Evolutionary conservation across 2,797 vertebrate genomes (phyloP).

Genomic region (Lophotriccus pileatus): DNA sequence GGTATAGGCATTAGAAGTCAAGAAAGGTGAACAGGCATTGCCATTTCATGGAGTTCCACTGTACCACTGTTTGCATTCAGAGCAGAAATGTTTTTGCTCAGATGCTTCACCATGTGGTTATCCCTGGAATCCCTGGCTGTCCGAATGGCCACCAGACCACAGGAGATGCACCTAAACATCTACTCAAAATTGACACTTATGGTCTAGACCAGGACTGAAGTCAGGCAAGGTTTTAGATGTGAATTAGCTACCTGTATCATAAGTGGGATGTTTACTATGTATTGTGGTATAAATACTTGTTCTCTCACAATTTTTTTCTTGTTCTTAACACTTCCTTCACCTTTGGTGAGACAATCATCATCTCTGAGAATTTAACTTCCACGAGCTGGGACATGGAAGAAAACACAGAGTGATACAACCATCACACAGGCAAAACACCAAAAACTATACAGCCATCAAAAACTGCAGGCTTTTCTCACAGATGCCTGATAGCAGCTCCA

Average conservation of each 20-base stretch:
- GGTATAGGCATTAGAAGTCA: neutral
- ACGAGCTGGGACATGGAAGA: neutral
- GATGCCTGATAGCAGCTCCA: neutral
- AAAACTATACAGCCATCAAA: neutral
- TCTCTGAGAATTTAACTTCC: neutral
- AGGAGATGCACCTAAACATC: neutral
- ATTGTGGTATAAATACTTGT: neutral
- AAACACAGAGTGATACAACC: neutral
- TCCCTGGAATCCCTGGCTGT: neutral
- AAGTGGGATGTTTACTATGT: neutral
- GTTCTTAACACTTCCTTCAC: neutral
- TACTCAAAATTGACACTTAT: neutral
- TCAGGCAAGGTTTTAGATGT: neutral
- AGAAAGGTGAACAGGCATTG: neutral
- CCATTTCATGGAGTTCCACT: neutral
- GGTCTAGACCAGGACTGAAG: neutral
- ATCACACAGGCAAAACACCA: neutral
- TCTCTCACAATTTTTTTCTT: neutral
- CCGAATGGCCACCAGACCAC: neutral
- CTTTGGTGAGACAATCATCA: neutral
- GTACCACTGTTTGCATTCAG: neutral
- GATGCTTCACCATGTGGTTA: neutral
- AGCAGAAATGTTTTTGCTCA: neutral
- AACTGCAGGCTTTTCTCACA: neutral
- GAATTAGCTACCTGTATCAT: conserved; percentile 13